These are phyloP conservation scores for Ia io DNA, from an alignment of 2,113 vertebrate genomes.

Conservation along the genomic window DNA sequence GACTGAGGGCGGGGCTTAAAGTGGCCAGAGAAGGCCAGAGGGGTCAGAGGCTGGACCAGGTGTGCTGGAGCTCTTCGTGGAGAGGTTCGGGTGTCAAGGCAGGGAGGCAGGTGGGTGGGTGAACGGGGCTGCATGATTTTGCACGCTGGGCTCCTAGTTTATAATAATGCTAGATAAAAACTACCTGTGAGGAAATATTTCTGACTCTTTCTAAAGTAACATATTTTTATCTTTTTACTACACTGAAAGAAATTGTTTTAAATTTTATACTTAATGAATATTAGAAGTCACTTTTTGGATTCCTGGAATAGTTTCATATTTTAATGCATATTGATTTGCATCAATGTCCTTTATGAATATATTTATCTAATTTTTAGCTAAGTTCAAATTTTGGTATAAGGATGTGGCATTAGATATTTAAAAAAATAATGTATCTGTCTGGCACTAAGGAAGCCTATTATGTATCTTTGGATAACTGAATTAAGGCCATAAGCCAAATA, in stretches of 20 bases:
- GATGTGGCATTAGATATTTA: background rate
- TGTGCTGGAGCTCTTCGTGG: too few relatives aligned
- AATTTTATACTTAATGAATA: background rate
- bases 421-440: background rate
- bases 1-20: too few relatives aligned
- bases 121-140: too few relatives aligned
- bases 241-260: background rate
- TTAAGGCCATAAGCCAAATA: background rate
- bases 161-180: background rate
- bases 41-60: too few relatives aligned
- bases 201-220: background rate
- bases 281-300: background rate
- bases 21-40: too few relatives aligned
- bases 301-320: background rate
- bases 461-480: background rate
- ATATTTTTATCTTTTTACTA: background rate
- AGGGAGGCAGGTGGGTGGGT: too few relatives aligned
- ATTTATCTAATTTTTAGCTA: background rate
- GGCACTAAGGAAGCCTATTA: background rate
- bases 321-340: constrained; percentile 23
- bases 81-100: too few relatives aligned
- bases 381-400: background rate
- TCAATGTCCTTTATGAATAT: background rate
- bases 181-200: background rate
- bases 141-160: too few relatives aligned